Conservation (phyloP, 2,888 invertebrate species). For the Phlogophora meticulosa region DNA sequence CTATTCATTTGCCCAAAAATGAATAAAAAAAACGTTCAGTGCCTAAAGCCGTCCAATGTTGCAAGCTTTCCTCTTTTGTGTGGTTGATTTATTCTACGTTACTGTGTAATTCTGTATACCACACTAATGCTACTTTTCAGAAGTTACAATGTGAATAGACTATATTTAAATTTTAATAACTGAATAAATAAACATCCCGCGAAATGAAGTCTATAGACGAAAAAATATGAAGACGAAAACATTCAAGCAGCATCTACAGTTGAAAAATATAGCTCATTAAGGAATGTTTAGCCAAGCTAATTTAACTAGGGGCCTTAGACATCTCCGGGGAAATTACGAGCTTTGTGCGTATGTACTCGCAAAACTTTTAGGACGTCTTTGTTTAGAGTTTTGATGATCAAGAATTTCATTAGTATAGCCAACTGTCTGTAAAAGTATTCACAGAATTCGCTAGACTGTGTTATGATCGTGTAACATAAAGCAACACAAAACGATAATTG, state of each 20-base stretch:
- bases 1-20: conserved; percentile 21
- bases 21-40: conserved; percentile 19
- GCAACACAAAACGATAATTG: conserved; percentile 70
- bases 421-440: conserved; percentile 58
- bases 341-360: conserved; percentile 80
- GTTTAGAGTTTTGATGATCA: conserved; percentile 72
- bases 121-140: conserved; percentile 37
- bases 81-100: conserved; percentile 45
- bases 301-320: conserved; percentile 83
- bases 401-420: conserved; percentile 69
- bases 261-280: conserved; percentile 86
- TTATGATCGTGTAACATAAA: conserved; percentile 17
- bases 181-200: conserved; percentile 57
- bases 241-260: conserved; percentile 77
- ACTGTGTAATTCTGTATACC: conserved; percentile 18
- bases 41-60: conserved; percentile 14
- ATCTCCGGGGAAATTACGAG: conserved; percentile 86
- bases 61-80: conserved; percentile 51
- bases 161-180: conserved; percentile 58
- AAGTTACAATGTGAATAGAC: conserved; percentile 56
- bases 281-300: conserved; percentile 87
- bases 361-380: conserved; percentile 78
- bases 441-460: conserved; percentile 4
- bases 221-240: conserved; percentile 76
- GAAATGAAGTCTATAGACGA: conserved; percentile 69